phyloP scores from a whole-genome alignment of 2,113 vertebrate species.

The Saccopteryx leptura region DNA sequence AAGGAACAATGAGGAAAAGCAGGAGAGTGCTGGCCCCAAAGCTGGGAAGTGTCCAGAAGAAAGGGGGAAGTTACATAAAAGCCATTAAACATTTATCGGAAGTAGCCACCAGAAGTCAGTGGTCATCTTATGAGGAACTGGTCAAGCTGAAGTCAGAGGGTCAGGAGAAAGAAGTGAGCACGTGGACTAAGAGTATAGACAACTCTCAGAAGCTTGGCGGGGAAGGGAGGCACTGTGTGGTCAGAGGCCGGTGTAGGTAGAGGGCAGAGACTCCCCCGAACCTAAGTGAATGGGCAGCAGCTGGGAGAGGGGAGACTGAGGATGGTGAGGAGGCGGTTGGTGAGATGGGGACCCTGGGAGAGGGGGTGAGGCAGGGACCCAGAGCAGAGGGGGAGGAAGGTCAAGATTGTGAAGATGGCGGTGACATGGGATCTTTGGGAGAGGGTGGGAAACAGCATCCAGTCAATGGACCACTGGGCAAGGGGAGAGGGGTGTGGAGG shows the following conservation, averaged over 20 bases:
- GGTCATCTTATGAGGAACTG: background rate
- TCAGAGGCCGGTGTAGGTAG: background rate
- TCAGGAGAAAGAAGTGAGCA: background rate
- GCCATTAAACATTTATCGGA: background rate
- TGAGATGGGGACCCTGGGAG: background rate
- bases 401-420: background rate
- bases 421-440: background rate
- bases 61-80: background rate
- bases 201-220: background rate
- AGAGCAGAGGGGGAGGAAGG: background rate
- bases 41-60: background rate
- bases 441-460: background rate
- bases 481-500: background rate
- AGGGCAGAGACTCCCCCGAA: background rate
- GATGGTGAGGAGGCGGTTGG: background rate
- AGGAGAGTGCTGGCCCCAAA: background rate
- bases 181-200: accelerated
- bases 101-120: background rate
- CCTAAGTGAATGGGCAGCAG: too few species aligned
- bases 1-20: background rate
- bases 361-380: background rate
- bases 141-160: background rate
- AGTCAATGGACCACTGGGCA: background rate
- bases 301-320: background rate
- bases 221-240: accelerated